Evolutionary conservation across 2,113 vertebrate species (phyloP).

Genomic region (Mohoua ochrocephala): DNA sequence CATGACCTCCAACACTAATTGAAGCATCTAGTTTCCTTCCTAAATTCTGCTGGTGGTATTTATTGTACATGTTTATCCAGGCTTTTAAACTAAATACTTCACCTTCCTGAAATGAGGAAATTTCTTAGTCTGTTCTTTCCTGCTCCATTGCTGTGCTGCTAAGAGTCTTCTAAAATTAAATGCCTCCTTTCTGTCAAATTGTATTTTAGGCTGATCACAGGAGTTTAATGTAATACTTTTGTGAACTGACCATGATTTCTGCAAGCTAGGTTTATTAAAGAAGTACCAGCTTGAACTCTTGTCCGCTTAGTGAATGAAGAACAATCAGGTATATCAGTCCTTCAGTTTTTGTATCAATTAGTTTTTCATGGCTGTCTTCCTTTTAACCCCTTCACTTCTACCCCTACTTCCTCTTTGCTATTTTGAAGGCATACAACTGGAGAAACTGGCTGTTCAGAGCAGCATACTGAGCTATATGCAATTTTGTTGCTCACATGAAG

Average conservation of each 20-base stretch:
- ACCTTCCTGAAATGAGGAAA: neutral
- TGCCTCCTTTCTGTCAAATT: neutral
- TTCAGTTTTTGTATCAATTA: neutral
- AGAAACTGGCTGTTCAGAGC: neutral
- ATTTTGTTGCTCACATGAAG: neutral
- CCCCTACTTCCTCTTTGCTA: neutral
- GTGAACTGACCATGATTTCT: neutral
- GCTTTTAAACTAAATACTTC: neutral
- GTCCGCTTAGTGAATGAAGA: neutral
- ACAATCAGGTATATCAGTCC: neutral
- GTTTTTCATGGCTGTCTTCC: neutral
- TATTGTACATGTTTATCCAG: neutral
- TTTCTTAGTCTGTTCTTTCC: neutral
- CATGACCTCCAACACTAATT: neutral
- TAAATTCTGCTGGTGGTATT: neutral
- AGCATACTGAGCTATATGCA: neutral
- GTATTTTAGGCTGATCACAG: neutral
- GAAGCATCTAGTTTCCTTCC: neutral
- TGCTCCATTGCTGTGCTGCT: neutral
- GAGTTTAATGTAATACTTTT: neutral
- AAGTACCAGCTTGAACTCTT: neutral
- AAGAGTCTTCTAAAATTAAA: neutral
- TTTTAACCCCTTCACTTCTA: neutral
- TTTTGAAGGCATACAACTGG: neutral
- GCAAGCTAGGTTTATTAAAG: neutral